phyloP scores from a whole-genome alignment of 2,888 invertebrate genomes.

The Ophion obscuratus region DNA sequence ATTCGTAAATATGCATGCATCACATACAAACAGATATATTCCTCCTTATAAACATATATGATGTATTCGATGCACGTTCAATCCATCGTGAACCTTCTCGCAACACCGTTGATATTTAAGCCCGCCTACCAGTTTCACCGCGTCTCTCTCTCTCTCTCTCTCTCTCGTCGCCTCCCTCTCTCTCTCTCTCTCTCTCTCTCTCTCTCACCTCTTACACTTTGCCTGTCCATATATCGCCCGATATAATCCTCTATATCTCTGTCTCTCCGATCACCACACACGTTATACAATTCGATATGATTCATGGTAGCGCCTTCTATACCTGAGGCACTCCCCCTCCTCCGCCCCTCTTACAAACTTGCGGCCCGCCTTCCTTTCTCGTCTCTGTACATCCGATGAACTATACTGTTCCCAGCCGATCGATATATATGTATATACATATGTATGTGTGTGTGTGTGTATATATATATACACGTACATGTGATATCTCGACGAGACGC shows the following conservation, averaged over 20 bases:
- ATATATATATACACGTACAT: background rate
- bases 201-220: conserved; percentile 45
- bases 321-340: conserved; percentile 25
- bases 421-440: conserved; percentile 46
- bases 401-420: conserved; percentile 51
- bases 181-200: conserved; percentile 43
- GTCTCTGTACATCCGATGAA: conserved; percentile 52
- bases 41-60: conserved; percentile 5
- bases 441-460: background rate
- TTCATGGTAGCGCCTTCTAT: conserved; percentile 60
- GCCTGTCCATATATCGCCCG: conserved; percentile 50
- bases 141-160: conserved; percentile 62
- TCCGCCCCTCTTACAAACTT: conserved; percentile 12
- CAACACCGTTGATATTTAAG: conserved; percentile 48
- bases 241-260: conserved; percentile 58
- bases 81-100: conserved; percentile 41
- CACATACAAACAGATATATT: conserved; percentile 1
- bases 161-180: conserved; percentile 11
- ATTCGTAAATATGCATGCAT: conserved; percentile 10
- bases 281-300: conserved; percentile 68
- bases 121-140: conserved; percentile 64
- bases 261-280: conserved; percentile 64
- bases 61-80: conserved; percentile 59
- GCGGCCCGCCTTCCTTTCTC: conserved; percentile 54
- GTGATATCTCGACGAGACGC: conserved; percentile 42